Evolutionary conservation across 2,797 vertebrate species (phyloP), one percentile per base, ranked within the genome.

Genomic region (Avahi laniger): DNA sequence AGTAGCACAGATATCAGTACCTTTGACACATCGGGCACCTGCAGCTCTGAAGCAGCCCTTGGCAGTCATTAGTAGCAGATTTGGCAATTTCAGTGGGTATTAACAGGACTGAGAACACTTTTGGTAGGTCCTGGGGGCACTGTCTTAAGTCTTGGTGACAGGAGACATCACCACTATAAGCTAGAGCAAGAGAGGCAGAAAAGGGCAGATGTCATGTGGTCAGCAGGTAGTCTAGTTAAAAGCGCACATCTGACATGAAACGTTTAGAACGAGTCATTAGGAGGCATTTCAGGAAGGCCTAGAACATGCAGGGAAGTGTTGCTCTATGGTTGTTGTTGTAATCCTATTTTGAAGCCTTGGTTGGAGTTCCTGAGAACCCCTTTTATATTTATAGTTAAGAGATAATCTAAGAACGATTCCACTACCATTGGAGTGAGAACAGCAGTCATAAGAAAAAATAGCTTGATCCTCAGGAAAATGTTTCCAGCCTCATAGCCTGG

Each of bases 81-180:
- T 22, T 48, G 83, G 35, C 50, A 28, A 2, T 15, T 43, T 85
- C 48, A 46, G 48, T 63, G 61, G 57, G 30, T 50, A 35, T 18
- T 46, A 81, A 33, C 12, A 69, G 75, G 75, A 79, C 38, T 1
- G 24, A 89, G 46, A 59, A 11, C 20, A 86, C 30, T 61, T 88
- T 95, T 89, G 80, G 90, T 67, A 69, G 26, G 54, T n/a, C 41
- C 14, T 72, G 28, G 41, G 87, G 52, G 81, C 35, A 78, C 12
- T 43, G 52, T 89, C 89, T 84, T 61, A 89, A 95, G 59, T 14
- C 54, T 43, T 78, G 75, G 89, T 96, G 79, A 93, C n/a, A 93
- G 48, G 33, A 96, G 57, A 38, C 24, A 78, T 73, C 48, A 90
- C 33, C 57, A 69, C 5, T 86, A 88, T 57, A 81, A 87, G 35